Percentiles rank a stretch among this genome's conserved stretches.
Conservation (phyloP, 2,888 invertebrate species). For the Amblyjoppa proteus region DNA sequence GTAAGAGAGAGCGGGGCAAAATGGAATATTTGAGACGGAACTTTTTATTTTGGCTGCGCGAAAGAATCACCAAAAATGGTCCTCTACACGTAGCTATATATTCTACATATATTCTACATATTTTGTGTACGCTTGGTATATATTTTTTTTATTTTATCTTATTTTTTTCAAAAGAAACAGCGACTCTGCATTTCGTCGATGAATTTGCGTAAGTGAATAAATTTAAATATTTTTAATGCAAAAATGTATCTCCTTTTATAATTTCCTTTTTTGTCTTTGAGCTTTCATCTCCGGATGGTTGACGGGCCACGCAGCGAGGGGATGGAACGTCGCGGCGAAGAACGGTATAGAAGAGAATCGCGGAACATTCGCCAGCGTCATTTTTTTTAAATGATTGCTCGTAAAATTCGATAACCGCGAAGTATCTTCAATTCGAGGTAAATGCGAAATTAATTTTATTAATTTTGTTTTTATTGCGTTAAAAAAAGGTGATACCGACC, state of each 20-base stretch:
- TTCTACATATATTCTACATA: too few species aligned
- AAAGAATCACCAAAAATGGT: too few species aligned
- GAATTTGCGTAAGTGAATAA: background rate
- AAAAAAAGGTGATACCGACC: too few species aligned
- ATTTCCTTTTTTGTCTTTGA: conserved; percentile 17
- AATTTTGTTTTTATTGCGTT: too few species aligned
- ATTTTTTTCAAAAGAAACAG: background rate
- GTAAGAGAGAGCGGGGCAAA: too few species aligned
- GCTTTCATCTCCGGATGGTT: conserved; percentile 75
- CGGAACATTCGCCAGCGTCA: conserved; percentile 65
- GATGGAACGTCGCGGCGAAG: conserved; percentile 44
- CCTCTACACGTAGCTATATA: too few species aligned
- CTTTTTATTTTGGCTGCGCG: too few species aligned
- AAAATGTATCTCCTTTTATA: background rate
- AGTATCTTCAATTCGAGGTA: too few species aligned
- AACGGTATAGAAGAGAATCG: conserved; percentile 6
- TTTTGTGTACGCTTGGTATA: background rate
- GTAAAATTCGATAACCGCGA: too few species aligned
- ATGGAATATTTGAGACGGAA: too few species aligned
- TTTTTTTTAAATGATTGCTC: too few species aligned
- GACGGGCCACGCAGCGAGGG: conserved; percentile 76
- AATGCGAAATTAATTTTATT: too few species aligned
- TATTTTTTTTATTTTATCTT: background rate
- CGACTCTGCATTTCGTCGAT: background rate
- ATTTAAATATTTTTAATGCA: background rate